phyloP scores from a whole-genome alignment of 2,888 invertebrate species.

The Parnassius mnemosyne region DNA sequence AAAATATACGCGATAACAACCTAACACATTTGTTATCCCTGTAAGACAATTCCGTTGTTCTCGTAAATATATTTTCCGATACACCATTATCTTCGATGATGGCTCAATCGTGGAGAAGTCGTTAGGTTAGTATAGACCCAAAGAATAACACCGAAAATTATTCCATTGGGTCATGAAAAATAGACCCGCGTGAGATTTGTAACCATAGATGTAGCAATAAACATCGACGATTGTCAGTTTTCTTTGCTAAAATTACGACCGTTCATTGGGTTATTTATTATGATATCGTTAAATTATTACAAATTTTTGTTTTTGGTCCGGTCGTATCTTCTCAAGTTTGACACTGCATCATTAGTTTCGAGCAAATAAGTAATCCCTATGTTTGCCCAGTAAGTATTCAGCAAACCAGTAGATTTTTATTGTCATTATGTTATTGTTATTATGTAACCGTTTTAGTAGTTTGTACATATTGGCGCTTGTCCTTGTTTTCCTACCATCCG shows the following conservation, averaged over 20 bases:
- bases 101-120: not conserved
- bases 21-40: not conserved
- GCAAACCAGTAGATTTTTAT: too few relatives aligned
- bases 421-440: too few relatives aligned
- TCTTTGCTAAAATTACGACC: conserved; percentile 51
- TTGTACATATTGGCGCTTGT: too few relatives aligned
- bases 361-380: too few relatives aligned
- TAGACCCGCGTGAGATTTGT: conserved; percentile 15
- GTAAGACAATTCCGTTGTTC: not conserved
- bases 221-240: conserved; percentile 67
- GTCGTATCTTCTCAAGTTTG: too few relatives aligned
- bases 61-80: conserved; percentile 2
- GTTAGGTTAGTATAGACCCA: not conserved
- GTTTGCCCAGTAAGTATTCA: too few relatives aligned
- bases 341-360: too few relatives aligned
- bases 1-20: too few relatives aligned
- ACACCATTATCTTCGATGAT: not conserved
- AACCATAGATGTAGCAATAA: conserved; percentile 44
- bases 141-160: conserved; percentile 1
- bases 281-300: conserved; percentile 73
- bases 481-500: too few relatives aligned
- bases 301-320: conserved; percentile 40
- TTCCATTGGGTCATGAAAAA: conserved; percentile 1
- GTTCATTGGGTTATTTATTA: conserved; percentile 65
- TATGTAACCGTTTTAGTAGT: too few relatives aligned